These are phyloP conservation scores for Mesorhabditis sp. DNA, from an alignment of 2,888 invertebrate species.

Conservation along the genomic window DNA sequence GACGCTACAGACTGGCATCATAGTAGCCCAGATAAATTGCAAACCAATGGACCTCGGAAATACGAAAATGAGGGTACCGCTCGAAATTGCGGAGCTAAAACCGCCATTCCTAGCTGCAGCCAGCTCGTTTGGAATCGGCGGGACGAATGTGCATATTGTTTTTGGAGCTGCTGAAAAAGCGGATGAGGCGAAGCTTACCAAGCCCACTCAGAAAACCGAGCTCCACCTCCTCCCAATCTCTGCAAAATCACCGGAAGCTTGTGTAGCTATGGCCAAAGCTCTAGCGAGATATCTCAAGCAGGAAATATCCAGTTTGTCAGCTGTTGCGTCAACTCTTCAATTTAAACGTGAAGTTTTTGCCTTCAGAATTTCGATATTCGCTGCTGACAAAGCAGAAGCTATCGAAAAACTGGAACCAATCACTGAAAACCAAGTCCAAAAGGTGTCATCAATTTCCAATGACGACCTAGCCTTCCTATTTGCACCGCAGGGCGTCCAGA, in stretches of 20 bases:
- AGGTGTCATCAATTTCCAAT: slow-evolving; percentile 5
- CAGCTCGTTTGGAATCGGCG: slow-evolving; percentile 53
- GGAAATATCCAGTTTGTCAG: neutral
- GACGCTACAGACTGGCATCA: slow-evolving; percentile 36
- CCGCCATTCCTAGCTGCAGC: slow-evolving; percentile 21
- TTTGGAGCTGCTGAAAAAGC: slow-evolving; percentile 15
- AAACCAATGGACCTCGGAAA: slow-evolving; percentile 5
- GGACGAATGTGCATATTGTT: slow-evolving; percentile 51
- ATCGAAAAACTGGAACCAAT: slow-evolving; percentile 14
- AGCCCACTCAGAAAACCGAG: neutral
- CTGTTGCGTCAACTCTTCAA: slow-evolving; percentile 24
- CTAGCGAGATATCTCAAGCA: neutral
- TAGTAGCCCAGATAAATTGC: slow-evolving; percentile 44
- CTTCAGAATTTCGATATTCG: slow-evolving; percentile 23
- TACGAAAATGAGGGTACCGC: neutral
- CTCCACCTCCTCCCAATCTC: slow-evolving; percentile 29
- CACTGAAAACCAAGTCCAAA: neutral
- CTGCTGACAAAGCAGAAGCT: slow-evolving; percentile 12
- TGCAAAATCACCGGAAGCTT: slow-evolving; percentile 19
- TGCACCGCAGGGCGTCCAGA: slow-evolving; percentile 50
- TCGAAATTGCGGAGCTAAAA: slow-evolving; percentile 2
- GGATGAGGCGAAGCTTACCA: neutral
- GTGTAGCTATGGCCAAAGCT: neutral
- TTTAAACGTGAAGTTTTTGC: slow-evolving; percentile 22
- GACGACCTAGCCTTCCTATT: slow-evolving; percentile 41